Base-by-base conservation (phyloP, 1,140 invertebrate genomes). In the Teleogryllus occipitalis region DNA sequence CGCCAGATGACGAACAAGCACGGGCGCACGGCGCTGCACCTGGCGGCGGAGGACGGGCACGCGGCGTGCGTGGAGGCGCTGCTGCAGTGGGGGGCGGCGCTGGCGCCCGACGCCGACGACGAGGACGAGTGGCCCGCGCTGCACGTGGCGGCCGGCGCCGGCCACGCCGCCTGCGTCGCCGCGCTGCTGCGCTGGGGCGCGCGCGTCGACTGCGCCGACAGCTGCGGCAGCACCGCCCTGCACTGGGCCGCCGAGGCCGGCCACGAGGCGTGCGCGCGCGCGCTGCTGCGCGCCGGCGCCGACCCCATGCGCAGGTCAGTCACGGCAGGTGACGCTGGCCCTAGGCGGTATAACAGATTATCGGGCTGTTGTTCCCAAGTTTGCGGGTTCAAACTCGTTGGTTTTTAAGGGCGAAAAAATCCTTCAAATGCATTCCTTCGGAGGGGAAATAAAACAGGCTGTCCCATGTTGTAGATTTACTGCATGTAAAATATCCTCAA, bases 1-100 rank as follows among this genome's bases (percentile, higher is more conserved):
- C 27, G 27, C 27, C 27, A 39, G 27, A 39, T 39, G 27, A 18
- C 54, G 54, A 65, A 65, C 18, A 84, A 83, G 54, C 83, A 87
- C 82, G 89, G 89, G 78, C 88, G 89, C 84, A 89, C 89, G 74
- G 90, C 91, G 49, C 84, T 93, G 77, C 90, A 92, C 82, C 85
- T 90, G 39, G 91, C 92, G 7, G 88, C 89, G 79, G 87, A 87
- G 81, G 85, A 87, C 54, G 89, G 90, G 8, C 89, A 89, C 76
- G 86, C 87, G 80, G 88, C 90, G 54, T 88, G 89, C 82, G 89
- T 91, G 47, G 82, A 85, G n/a, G 82, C 88, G 12, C 85, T 92
- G 73, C 81, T 93, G 10, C 84, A 88, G 75, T 87, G 89, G 81
- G 90, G 91, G 27, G 89, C 89, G 18, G 85, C 89, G 15, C 81